Conservation (phyloP, 2,888 invertebrate genomes). For the Halictus ligatus region DNA sequence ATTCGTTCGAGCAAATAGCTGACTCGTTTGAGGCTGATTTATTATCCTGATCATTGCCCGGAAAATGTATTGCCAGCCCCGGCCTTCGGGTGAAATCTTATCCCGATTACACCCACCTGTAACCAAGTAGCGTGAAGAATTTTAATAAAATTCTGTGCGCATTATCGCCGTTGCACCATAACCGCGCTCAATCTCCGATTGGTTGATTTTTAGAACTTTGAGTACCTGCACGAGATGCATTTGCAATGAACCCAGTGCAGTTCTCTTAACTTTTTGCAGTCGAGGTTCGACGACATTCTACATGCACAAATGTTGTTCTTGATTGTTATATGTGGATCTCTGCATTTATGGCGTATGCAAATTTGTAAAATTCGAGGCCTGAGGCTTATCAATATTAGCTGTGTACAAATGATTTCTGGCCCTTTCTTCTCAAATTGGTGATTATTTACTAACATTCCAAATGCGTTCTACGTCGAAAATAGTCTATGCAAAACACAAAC, state of each 20-base stretch:
- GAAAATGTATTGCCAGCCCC: conserved; percentile 44
- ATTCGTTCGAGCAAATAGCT: conserved; percentile 33
- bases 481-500: no score
- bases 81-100: conserved; percentile 29
- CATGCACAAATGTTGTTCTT: neutral
- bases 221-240: neutral
- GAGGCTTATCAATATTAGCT: neutral
- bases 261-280: neutral
- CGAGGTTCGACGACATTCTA: neutral
- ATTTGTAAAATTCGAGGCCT: neutral
- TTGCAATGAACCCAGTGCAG: neutral
- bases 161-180: neutral
- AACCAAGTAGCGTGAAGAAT: conserved; percentile 17
- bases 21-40: conserved; percentile 45
- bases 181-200: neutral
- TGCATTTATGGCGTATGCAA: neutral
- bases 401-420: neutral
- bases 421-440: neutral
- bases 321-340: neutral
- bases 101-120: neutral
- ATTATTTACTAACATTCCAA: neutral
- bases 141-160: conserved; percentile 10
- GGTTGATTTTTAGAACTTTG: neutral
- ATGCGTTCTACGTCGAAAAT: neutral
- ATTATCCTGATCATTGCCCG: conserved; percentile 40